A percentile compares a stretch with the other conserved stretches of the same genome.
Conservation (phyloP, 2,797 vertebrate genomes). For the Gallirallus australis region DNA sequence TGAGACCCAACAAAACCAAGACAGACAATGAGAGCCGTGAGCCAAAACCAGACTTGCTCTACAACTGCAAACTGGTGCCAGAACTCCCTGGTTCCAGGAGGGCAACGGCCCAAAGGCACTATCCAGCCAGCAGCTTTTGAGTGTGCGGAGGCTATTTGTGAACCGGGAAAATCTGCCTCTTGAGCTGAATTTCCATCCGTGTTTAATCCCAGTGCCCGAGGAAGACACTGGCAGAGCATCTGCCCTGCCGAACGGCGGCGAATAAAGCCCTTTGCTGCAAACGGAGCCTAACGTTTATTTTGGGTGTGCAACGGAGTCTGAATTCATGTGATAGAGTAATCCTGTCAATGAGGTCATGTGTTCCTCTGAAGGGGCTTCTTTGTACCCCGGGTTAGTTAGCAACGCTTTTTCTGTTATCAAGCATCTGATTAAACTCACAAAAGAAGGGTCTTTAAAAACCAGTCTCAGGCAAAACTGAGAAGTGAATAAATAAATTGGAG, state of each 20-base stretch:
- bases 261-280: background rate
- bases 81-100: background rate
- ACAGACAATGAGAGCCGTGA: slow-evolving; percentile 16
- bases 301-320: slow-evolving; percentile 31
- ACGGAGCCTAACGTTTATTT: background rate
- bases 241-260: background rate
- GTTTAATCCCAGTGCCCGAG: background rate
- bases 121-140: slow-evolving; percentile 17
- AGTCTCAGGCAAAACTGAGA: slow-evolving; percentile 3
- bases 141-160: background rate
- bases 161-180: slow-evolving; percentile 17
- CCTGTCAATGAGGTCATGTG: slow-evolving; percentile 64
- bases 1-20: background rate
- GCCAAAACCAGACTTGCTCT: background rate
- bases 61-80: background rate
- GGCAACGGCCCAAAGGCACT: background rate
- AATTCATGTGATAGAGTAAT: slow-evolving; percentile 51
- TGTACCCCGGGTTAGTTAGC: slow-evolving; percentile 53
- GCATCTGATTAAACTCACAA: slow-evolving; percentile 68
- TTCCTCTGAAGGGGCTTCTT: slow-evolving; percentile 57
- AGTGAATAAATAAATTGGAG: slow-evolving; percentile 17
- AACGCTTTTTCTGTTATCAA: slow-evolving; percentile 58
- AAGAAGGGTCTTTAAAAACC: slow-evolving; percentile 25
- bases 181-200: background rate
- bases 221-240: background rate